Evolutionary conservation across 1,140 invertebrate species (phyloP).

Genomic region (Kradibia gibbosae): DNA sequence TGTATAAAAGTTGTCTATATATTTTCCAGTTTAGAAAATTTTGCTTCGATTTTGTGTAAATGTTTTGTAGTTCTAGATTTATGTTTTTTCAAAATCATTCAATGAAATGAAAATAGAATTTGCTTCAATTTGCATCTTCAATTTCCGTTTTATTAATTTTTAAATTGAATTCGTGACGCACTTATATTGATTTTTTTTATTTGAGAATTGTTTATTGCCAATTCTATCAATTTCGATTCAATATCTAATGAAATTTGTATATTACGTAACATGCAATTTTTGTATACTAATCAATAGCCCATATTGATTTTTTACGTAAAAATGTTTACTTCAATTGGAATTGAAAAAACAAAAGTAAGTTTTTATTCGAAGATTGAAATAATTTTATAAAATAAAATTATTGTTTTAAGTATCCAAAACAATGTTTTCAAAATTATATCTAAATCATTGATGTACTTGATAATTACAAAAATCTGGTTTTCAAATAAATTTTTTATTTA

Average conservation of each 20-base stretch:
- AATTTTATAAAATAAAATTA: no score
- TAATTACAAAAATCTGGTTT: no score
- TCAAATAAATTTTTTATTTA: no score
- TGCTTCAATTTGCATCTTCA: constrained; percentile 9
- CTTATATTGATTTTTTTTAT: not conserved
- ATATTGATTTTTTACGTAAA: no score
- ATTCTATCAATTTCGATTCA: not conserved
- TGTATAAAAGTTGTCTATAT: not conserved
- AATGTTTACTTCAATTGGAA: no score
- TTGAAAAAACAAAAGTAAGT: no score
- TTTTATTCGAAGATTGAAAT: no score
- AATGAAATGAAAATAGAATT: constrained; percentile 30
- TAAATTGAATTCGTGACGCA: constrained; percentile 8
- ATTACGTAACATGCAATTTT: no score
- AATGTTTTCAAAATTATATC: no score
- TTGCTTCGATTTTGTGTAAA: not conserved
- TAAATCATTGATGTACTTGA: no score
- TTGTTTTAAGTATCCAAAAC: no score
- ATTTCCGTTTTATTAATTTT: constrained; percentile 35
- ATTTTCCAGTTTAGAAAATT: constrained; percentile 13
- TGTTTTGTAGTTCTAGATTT: not conserved
- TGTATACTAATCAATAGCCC: no score
- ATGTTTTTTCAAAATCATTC: constrained; percentile 5
- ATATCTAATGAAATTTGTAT: not conserved
- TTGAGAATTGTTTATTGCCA: not conserved